Evolutionary conservation across 2,888 invertebrate genomes (phyloP).

Genomic region (Eutolmus rufibarbis): DNA sequence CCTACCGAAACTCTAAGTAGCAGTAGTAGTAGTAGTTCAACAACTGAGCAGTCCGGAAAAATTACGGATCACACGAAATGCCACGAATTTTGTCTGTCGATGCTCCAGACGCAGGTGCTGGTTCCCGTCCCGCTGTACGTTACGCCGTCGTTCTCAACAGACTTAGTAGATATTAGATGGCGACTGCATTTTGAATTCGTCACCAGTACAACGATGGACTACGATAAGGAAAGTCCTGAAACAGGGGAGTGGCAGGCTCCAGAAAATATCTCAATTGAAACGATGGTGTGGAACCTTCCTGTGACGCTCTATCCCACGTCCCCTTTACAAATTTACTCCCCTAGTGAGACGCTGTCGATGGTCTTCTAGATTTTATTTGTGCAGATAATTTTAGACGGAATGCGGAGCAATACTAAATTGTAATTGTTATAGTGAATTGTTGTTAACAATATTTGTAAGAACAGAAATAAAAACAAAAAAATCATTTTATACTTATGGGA

Average conservation of each 20-base stretch:
- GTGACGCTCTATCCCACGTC: constrained; percentile 92
- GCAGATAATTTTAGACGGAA: neutral
- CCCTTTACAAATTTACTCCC: constrained; percentile 73
- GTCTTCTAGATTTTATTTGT: neutral
- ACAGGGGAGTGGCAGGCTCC: constrained; percentile 81
- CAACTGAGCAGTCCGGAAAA: constrained; percentile 61
- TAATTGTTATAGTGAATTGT: constrained; percentile 27
- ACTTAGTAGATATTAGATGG: constrained; percentile 90
- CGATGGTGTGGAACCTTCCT: constrained; percentile 98
- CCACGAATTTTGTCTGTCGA: constrained; percentile 91
- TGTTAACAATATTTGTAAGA: constrained; percentile 25
- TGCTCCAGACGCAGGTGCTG: constrained; percentile 86
- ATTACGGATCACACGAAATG: constrained; percentile 84
- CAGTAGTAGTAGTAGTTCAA: neutral
- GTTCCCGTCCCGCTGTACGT: constrained; percentile 94
- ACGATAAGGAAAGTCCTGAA: constrained; percentile 58
- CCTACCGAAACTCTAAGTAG: neutral
- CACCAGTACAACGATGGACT: constrained; percentile 75
- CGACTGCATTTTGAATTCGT: constrained; percentile 98
- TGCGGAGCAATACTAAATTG: constrained; percentile 9
- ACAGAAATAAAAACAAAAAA: neutral
- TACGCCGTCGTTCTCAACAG: constrained; percentile 94
- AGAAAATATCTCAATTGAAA: constrained; percentile 87
- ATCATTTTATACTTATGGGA: constrained; percentile 17
- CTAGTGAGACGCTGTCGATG: constrained; percentile 15